Conservation (phyloP, 2,113 vertebrate genomes). For the Leucosticte australis region DNA sequence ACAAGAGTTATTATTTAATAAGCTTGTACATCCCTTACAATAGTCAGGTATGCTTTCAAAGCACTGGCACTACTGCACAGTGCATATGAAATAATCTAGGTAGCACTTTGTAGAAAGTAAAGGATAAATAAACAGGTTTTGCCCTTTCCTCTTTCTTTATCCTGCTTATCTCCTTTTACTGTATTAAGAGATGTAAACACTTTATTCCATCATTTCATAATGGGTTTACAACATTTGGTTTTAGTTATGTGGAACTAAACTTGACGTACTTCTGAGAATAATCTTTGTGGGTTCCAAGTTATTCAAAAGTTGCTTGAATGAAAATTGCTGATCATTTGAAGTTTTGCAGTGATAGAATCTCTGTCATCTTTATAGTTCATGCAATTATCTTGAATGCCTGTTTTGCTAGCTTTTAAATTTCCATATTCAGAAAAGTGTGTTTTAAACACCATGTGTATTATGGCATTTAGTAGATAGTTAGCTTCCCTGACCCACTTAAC, state of each 20-base stretch:
- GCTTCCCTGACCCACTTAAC: slow-evolving; percentile 31
- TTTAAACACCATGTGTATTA: not conserved
- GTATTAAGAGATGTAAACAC: not conserved
- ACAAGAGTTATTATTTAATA: not conserved
- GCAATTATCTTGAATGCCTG: not conserved
- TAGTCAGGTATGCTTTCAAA: not conserved
- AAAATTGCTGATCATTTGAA: not conserved
- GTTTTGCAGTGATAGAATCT: not conserved
- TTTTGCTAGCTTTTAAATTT: slow-evolving; percentile 21
- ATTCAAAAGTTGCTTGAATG: not conserved
- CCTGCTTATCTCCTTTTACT: not conserved
- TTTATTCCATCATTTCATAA: slow-evolving; percentile 10
- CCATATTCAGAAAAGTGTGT: not conserved
- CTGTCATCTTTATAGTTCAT: not conserved
- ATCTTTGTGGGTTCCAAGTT: not conserved
- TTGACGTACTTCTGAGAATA: slow-evolving; percentile 23
- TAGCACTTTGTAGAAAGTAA: not conserved
- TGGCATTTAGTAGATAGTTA: not conserved
- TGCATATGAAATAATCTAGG: not conserved
- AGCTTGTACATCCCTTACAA: not conserved
- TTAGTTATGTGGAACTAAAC: not conserved
- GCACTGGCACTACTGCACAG: not conserved
- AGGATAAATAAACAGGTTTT: not conserved
- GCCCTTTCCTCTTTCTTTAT: not conserved
- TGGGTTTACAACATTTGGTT: not conserved